phyloP scores from a whole-genome alignment of 2,797 vertebrate genomes.

The Numenius phaeopus region DNA sequence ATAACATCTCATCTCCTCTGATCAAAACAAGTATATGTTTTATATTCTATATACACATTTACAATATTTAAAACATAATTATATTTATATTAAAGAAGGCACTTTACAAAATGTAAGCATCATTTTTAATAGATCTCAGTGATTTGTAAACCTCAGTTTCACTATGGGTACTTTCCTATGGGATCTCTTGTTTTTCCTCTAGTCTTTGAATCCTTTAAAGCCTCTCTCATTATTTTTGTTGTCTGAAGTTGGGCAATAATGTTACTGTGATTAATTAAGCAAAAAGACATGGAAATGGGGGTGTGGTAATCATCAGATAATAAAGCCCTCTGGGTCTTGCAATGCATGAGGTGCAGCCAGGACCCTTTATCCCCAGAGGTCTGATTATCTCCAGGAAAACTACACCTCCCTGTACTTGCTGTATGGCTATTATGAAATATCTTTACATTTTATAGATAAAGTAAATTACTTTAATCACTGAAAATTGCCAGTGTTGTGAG shows the following conservation, averaged over 20 bases:
- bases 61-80: constrained; percentile 73
- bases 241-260: constrained; percentile 83
- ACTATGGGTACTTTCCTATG: constrained; percentile 74
- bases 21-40: constrained; percentile 57
- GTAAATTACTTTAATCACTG: constrained; percentile 73
- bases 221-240: constrained; percentile 85
- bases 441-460: constrained; percentile 75
- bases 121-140: constrained; percentile 68
- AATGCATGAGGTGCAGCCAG: constrained; percentile 74
- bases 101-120: constrained; percentile 75
- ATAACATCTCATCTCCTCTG: constrained; percentile 14
- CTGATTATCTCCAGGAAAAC: constrained; percentile 82
- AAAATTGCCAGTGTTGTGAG: constrained; percentile 65
- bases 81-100: constrained; percentile 77
- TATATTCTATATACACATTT: constrained; percentile 64
- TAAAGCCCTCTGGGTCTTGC: constrained; percentile 79
- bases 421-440: constrained; percentile 72
- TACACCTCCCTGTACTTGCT: constrained; percentile 73
- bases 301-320: constrained; percentile 83
- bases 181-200: constrained; percentile 79
- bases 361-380: constrained; percentile 78
- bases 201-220: constrained; percentile 84
- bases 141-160: constrained; percentile 77
- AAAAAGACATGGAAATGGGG: constrained; percentile 80
- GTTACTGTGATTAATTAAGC: constrained; percentile 85